These are phyloP conservation scores for Anagrus nilaparvatae DNA, from an alignment of 1,140 invertebrate species.

Conservation along the genomic window DNA sequence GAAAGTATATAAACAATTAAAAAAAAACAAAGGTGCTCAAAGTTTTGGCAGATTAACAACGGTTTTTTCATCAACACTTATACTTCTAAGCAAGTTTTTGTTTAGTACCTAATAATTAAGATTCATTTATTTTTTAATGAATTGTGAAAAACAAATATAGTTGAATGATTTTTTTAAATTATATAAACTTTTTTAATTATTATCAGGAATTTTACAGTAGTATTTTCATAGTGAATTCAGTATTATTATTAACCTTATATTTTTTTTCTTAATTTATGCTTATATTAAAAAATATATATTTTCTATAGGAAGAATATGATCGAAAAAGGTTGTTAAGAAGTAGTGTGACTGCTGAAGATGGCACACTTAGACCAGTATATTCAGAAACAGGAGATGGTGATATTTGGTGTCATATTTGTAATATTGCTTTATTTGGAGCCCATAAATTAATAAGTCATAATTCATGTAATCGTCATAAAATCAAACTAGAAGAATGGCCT, in stretches of 20 bases:
- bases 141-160: conserved; percentile 9
- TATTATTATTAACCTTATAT: background rate
- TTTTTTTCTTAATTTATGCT: conserved; percentile 3
- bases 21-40: conserved; percentile 11
- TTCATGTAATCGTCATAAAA: conserved; percentile 37
- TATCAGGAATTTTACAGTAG: no score
- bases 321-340: conserved; percentile 39
- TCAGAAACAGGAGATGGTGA: conserved; percentile 39
- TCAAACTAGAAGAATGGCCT: conserved; percentile 41
- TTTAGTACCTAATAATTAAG: conserved; percentile 1
- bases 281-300: conserved; percentile 15
- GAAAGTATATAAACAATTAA: conserved; percentile 8
- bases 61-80: conserved; percentile 11
- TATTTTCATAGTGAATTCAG: background rate
- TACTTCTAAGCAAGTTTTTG: conserved; percentile 9
- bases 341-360: conserved; percentile 41
- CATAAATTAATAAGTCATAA: conserved; percentile 39
- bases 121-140: conserved; percentile 8
- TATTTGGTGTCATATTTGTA: conserved; percentile 43
- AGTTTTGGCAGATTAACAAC: conserved; percentile 9
- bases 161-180: background rate
- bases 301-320: conserved; percentile 39
- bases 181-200: background rate
- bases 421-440: conserved; percentile 37
- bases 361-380: conserved; percentile 37